Conservation (phyloP, 2,113 vertebrate species). For the Oreotragus oreotragus region DNA sequence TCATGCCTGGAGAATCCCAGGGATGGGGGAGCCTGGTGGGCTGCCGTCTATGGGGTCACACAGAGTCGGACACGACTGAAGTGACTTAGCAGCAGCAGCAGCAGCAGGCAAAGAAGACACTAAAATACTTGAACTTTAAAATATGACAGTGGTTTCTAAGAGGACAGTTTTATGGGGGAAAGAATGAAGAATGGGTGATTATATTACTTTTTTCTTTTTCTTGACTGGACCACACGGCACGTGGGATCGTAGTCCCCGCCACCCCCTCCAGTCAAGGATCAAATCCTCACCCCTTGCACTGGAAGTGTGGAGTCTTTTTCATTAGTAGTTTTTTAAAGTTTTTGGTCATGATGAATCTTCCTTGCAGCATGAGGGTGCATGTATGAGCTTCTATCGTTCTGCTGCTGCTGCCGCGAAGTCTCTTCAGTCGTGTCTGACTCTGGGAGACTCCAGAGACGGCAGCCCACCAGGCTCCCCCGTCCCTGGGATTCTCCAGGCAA, state of each 20-base stretch:
- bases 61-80: too few species aligned
- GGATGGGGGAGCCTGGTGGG: too few species aligned
- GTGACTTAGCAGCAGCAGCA: too few species aligned
- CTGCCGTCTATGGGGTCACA: too few species aligned
- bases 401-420: too few species aligned
- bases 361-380: neutral
- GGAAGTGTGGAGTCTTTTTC: neutral
- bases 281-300: neutral
- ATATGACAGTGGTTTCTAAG: neutral
- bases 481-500: too few species aligned
- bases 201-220: neutral
- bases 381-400: neutral
- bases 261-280: neutral
- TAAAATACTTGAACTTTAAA: neutral
- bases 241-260: neutral
- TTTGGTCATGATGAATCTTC: neutral
- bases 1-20: too few species aligned
- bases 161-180: neutral
- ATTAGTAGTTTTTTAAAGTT: neutral
- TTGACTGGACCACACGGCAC: neutral
- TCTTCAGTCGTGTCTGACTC: rapidly evolving
- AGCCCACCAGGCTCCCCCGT: too few species aligned
- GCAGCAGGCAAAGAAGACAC: neutral
- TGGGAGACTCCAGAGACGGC: rapidly evolving
- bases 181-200: neutral